Percentiles rank a stretch among this genome's conserved stretches.
These are phyloP conservation scores for Bettongia penicillata DNA, from an alignment of 2,113 vertebrate genomes.

Conservation along the genomic window DNA sequence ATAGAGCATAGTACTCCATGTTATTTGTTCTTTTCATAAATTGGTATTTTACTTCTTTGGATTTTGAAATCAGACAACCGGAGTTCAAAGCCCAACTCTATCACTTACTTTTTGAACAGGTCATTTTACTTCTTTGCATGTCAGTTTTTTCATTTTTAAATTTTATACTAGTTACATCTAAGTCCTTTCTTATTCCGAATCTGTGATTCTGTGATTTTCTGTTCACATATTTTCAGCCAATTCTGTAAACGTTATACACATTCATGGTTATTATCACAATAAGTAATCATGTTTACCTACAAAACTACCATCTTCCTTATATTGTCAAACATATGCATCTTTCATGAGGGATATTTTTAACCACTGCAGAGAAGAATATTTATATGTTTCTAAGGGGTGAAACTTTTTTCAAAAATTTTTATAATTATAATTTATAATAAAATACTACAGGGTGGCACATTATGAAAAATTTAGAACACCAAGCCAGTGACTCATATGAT, in stretches of 20 bases:
- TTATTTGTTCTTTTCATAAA: not conserved
- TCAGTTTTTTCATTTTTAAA: slow-evolving; percentile 19
- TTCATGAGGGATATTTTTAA: not conserved
- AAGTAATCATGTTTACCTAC: not conserved
- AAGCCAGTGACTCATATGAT: not conserved
- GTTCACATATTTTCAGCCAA: not conserved
- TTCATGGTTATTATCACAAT: not conserved
- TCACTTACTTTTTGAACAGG: not conserved
- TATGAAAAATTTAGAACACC: not conserved
- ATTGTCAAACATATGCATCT: not conserved
- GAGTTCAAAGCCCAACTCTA: slow-evolving; percentile 1
- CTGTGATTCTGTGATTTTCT: not conserved
- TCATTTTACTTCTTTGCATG: slow-evolving; percentile 24
- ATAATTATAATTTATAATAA: not conserved
- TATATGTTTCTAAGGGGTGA: not conserved
- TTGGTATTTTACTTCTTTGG: not conserved
- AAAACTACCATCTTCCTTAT: not conserved
- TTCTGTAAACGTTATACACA: not conserved
- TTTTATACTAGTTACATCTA: slow-evolving; percentile 4
- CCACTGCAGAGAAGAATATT: not conserved
- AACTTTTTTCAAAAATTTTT: not conserved
- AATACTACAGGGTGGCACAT: not conserved
- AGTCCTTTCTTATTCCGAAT: not conserved
- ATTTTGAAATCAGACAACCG: slow-evolving; percentile 7
- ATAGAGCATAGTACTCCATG: not conserved